A percentile compares a stretch with the other conserved stretches of the same genome.
Evolutionary conservation across 2,797 vertebrate genomes (phyloP).

Genomic region (Hirundo rustica): DNA sequence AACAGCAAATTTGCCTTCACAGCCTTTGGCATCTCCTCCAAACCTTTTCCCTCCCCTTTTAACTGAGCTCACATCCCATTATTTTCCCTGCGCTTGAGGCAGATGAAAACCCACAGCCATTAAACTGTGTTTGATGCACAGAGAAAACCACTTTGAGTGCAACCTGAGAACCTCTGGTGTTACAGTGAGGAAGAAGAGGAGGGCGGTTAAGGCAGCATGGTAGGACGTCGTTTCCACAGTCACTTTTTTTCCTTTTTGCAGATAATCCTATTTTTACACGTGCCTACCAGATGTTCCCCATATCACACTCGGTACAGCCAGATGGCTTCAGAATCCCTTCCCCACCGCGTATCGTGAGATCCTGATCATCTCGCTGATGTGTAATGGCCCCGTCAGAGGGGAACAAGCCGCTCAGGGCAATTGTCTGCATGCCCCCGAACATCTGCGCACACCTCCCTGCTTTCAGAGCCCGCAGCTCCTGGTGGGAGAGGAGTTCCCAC

Average conservation of each 20-base stretch:
- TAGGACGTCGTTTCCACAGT: background rate
- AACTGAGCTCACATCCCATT: background rate
- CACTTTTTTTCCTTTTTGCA: background rate
- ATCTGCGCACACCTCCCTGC: fast-evolving
- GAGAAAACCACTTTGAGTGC: background rate
- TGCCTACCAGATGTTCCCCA: constrained; percentile 23
- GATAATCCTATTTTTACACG: background rate
- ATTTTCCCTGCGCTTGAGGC: background rate
- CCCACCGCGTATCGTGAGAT: background rate
- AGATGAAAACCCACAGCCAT: background rate
- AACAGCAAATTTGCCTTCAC: background rate
- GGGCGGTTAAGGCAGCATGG: background rate
- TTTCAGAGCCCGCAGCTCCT: background rate
- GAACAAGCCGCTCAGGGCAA: background rate
- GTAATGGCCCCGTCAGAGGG: background rate
- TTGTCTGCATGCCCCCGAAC: background rate
- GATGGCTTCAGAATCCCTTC: constrained; percentile 26
- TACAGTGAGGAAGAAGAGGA: background rate
- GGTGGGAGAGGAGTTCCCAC: background rate
- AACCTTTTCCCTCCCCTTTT: background rate
- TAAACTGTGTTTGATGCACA: background rate
- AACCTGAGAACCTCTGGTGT: background rate
- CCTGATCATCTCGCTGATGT: background rate
- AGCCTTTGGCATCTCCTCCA: background rate
- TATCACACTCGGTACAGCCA: background rate